Conservation (phyloP, 2,113 vertebrate species). For the Ibidorhyncha struthersii region DNA sequence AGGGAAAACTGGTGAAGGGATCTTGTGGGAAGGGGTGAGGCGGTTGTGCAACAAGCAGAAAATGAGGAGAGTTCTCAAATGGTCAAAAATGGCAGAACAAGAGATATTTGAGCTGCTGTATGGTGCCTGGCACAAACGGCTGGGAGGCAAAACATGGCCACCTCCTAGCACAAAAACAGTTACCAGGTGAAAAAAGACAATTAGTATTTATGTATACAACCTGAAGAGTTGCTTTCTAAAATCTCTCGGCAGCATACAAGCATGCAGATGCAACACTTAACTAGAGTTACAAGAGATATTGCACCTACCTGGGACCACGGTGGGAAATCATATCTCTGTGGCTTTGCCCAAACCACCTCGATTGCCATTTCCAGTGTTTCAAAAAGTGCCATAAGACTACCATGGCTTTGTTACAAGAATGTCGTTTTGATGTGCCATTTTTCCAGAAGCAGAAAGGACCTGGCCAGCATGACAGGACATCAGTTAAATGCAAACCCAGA, state of each 20-base stretch:
- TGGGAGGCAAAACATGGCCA: background rate
- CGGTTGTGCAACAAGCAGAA: background rate
- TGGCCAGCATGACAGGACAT: background rate
- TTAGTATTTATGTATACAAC: background rate
- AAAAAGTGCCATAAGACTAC: background rate
- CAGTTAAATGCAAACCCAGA: background rate
- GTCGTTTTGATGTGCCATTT: background rate
- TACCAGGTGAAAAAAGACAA: background rate
- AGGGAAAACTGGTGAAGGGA: background rate
- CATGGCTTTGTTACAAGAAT: background rate
- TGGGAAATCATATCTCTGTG: background rate
- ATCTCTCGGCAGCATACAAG: background rate
- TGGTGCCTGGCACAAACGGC: background rate
- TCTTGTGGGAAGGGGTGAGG: background rate
- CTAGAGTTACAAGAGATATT: background rate
- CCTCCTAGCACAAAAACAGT: background rate
- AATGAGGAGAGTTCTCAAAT: background rate
- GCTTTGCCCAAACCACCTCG: background rate
- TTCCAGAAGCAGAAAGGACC: background rate
- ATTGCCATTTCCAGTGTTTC: background rate
- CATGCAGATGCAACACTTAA: background rate
- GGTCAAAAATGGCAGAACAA: background rate
- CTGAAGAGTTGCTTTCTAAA: background rate
- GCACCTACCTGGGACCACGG: background rate
- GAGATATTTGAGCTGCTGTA: background rate